phyloP scores from a whole-genome alignment of 1,140 invertebrate species.

The Aphidius ervi region DNA sequence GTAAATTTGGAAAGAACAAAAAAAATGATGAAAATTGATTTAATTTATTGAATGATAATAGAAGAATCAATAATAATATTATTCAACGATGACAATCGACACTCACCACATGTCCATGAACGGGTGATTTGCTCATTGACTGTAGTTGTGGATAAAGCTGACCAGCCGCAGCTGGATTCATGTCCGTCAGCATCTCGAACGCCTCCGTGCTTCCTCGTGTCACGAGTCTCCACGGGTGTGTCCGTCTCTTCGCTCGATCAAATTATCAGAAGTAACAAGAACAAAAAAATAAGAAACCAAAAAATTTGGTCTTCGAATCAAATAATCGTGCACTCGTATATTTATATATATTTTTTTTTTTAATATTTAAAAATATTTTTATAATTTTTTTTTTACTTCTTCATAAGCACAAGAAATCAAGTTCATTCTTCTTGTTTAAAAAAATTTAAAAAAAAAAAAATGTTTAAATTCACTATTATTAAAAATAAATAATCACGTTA shows the following conservation, averaged over 20 bases:
- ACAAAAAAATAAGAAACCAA: neutral
- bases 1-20: too few relatives aligned
- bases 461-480: neutral
- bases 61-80: neutral
- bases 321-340: neutral
- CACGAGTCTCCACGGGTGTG: slow-evolving; percentile 4
- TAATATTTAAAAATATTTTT: slow-evolving; percentile 3
- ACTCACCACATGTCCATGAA: slow-evolving; percentile 53
- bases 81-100: slow-evolving; percentile 6
- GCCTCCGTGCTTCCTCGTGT: slow-evolving; percentile 22
- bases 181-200: slow-evolving; percentile 50
- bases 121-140: slow-evolving; percentile 50
- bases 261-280: neutral
- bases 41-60: neutral
- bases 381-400: too few relatives aligned
- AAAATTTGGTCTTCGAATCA: too few relatives aligned
- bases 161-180: slow-evolving; percentile 52
- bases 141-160: slow-evolving; percentile 52
- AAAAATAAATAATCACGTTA: neutral
- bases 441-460: neutral
- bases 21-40: too few relatives aligned
- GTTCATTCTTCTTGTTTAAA: too few relatives aligned
- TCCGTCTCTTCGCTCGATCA: neutral
- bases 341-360: neutral
- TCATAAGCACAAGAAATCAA: too few relatives aligned